Evolutionary conservation across 2,797 vertebrate genomes (phyloP).

Genomic region (Dryobates pubescens): DNA sequence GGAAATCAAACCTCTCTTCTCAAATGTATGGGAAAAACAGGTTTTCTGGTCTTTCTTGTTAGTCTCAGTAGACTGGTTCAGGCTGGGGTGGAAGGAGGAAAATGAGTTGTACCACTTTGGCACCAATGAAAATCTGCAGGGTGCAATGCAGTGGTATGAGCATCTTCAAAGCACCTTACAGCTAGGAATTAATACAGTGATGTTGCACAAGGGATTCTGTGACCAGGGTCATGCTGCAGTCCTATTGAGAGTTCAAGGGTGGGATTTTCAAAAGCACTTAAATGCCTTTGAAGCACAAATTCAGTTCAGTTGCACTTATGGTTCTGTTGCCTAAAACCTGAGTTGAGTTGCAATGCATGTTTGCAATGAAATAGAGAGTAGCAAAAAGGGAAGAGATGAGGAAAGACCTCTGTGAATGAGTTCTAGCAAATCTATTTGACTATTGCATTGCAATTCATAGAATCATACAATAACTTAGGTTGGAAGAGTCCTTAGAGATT

Average conservation of each 20-base stretch:
- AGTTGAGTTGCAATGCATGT: neutral
- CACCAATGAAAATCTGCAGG: constrained; percentile 33
- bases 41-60: constrained; percentile 46
- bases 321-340: neutral
- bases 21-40: constrained; percentile 34
- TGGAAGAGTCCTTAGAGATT: too few relatives aligned
- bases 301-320: neutral
- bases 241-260: neutral
- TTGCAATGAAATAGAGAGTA: neutral
- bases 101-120: neutral
- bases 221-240: neutral
- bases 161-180: constrained; percentile 37
- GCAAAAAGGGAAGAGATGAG: neutral
- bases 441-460: neutral
- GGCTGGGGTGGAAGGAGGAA: neutral
- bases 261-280: constrained; percentile 32
- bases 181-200: constrained; percentile 13
- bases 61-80: constrained; percentile 5
- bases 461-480: too few relatives aligned
- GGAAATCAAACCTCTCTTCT: constrained; percentile 54
- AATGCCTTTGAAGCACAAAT: constrained; percentile 30
- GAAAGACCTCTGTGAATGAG: neutral
- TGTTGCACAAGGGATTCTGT: neutral
- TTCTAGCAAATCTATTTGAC: neutral
- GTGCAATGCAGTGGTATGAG: neutral